Percentiles rank a stretch among this genome's conserved stretches.
Evolutionary conservation across 2,113 vertebrate genomes (phyloP).

Genomic region (Scalopus aquaticus): DNA sequence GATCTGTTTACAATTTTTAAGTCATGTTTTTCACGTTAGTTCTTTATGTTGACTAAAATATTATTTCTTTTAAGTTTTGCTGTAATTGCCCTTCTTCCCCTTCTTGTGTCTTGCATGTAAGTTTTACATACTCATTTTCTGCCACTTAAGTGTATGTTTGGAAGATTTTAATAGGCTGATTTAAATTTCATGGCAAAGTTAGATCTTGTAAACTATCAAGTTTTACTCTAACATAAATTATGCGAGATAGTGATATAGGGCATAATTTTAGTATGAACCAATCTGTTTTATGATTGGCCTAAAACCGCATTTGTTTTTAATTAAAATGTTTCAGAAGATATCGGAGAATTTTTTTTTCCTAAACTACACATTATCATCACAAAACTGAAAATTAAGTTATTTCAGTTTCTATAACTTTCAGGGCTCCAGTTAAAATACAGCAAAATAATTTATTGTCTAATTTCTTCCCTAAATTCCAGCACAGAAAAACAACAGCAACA

Average conservation of each 20-base stretch:
- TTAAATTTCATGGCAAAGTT: constrained; percentile 57
- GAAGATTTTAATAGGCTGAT: constrained; percentile 51
- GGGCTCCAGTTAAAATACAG: neutral
- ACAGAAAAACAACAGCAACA: neutral
- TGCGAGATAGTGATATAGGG: neutral
- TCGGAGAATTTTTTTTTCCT: neutral
- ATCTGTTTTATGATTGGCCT: constrained; percentile 6
- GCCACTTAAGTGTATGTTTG: constrained; percentile 15
- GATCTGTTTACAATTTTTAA: constrained; percentile 25
- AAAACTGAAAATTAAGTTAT: neutral
- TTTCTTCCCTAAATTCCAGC: neutral
- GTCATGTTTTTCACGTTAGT: neutral
- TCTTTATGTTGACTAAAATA: constrained; percentile 61
- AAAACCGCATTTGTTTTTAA: constrained; percentile 51
- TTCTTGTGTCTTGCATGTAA: constrained; percentile 26
- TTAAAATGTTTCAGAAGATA: constrained; percentile 36
- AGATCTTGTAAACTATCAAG: constrained; percentile 34
- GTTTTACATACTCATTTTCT: constrained; percentile 42
- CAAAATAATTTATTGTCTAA: neutral
- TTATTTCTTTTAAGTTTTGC: neutral
- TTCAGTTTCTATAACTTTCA: neutral
- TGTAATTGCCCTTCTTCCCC: neutral
- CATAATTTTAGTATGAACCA: constrained; percentile 24
- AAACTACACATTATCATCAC: neutral
- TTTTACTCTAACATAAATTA: constrained; percentile 51